phyloP scores from a whole-genome alignment of 30 jellyfish, hydroid and myxozoan species.

The Chrysaora quinquecirrha region DNA sequence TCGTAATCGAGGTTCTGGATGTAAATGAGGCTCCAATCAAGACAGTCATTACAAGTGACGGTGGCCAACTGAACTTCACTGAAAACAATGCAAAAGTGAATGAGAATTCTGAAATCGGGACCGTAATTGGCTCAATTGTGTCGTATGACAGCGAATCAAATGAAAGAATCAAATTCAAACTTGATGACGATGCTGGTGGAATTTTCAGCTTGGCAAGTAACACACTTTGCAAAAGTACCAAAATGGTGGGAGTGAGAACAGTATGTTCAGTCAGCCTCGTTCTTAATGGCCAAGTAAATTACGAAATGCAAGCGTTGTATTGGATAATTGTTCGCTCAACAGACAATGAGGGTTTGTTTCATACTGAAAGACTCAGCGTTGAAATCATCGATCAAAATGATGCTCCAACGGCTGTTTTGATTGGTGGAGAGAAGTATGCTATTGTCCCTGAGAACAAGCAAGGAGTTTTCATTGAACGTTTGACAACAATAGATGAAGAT shows the following conservation, averaged over 20 bases:
- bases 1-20: constrained; percentile 79
- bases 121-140: constrained; percentile 75
- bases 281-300: constrained; percentile 41
- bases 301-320: constrained; percentile 44
- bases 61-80: constrained; percentile 61
- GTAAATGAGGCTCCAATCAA: constrained; percentile 85
- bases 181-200: constrained; percentile 65
- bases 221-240: constrained; percentile 40
- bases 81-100: constrained; percentile 58
- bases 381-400: constrained; percentile 70
- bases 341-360: constrained; percentile 71
- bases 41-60: constrained; percentile 40
- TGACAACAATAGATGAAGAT: constrained; percentile 82
- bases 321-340: constrained; percentile 49
- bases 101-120: constrained; percentile 66
- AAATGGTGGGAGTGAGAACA: constrained; percentile 41
- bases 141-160: constrained; percentile 83
- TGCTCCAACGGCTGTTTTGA: constrained; percentile 70
- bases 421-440: constrained; percentile 70
- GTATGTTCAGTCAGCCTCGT: constrained; percentile 50
- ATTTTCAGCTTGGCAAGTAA: constrained; percentile 41
- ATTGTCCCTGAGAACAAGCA: constrained; percentile 72
- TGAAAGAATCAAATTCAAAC: constrained; percentile 30
- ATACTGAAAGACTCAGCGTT: constrained; percentile 47
- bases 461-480: constrained; percentile 55